These are phyloP conservation scores for Diplodus puntazzo DNA, from an alignment of 2,797 vertebrate genomes.

Conservation along the genomic window DNA sequence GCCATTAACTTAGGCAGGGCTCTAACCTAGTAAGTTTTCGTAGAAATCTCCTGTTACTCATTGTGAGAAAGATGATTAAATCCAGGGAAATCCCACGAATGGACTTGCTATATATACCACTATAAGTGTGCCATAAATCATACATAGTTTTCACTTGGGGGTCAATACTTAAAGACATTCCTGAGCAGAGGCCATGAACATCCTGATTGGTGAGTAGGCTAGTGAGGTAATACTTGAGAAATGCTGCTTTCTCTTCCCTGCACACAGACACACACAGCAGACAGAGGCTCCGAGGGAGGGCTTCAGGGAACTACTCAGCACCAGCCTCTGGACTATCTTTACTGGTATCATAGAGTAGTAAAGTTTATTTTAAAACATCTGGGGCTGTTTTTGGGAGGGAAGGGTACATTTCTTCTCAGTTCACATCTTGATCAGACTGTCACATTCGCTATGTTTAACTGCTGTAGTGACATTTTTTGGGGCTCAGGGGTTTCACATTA, in stretches of 20 bases:
- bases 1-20: too few species aligned
- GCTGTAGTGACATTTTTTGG: constrained; percentile 33
- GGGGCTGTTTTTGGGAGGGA: neutral
- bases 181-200: constrained; percentile 66
- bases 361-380: constrained; percentile 5
- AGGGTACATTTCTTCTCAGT: neutral
- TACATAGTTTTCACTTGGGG: constrained; percentile 40
- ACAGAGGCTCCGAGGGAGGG: neutral
- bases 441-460: neutral
- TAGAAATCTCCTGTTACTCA: constrained; percentile 3
- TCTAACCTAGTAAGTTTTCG: neutral
- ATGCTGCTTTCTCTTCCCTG: constrained; percentile 12
- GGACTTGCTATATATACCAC: constrained; percentile 58
- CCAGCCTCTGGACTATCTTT: neutral
- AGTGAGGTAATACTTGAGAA: constrained; percentile 42
- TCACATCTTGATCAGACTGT: constrained; percentile 5
- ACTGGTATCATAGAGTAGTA: neutral
- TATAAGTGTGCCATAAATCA: constrained; percentile 43
- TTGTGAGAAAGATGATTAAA: constrained; percentile 14
- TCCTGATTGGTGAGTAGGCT: constrained; percentile 81
- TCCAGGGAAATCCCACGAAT: constrained; percentile 57
- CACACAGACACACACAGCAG: neutral
- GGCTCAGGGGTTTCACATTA: constrained; percentile 52
- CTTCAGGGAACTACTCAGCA: neutral
- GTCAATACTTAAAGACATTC: constrained; percentile 63